A percentile compares a stretch with the other conserved stretches of the same genome.
Evolutionary conservation across 2,113 vertebrate species (phyloP).

Genomic region (Upupa epops): DNA sequence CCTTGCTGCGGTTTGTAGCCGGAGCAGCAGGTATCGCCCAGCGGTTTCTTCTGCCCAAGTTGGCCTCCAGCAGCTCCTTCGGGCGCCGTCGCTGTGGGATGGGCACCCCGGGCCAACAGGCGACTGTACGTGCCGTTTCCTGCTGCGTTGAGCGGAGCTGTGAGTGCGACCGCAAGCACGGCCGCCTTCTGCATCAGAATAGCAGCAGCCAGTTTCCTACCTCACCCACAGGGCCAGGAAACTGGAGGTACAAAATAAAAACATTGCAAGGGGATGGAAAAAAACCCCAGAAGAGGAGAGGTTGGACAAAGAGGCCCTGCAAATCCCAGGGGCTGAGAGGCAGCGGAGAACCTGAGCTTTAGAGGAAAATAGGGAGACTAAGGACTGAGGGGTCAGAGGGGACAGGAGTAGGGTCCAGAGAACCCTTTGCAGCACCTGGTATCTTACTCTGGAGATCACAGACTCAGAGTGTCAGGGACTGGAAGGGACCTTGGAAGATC

Average conservation of each 20-base stretch:
- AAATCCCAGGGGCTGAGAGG: slow-evolving; percentile 1
- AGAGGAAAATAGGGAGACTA: too few species aligned
- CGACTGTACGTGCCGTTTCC: slow-evolving; percentile 32
- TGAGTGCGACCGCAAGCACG: slow-evolving; percentile 30
- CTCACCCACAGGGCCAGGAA: slow-evolving; percentile 70
- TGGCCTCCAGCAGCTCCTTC: background rate
- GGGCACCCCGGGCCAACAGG: background rate
- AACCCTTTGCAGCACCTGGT: too few species aligned
- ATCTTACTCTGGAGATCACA: too few species aligned
- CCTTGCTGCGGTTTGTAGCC: too few species aligned
- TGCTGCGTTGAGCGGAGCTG: slow-evolving; percentile 37
- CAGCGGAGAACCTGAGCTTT: background rate
- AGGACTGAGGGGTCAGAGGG: background rate
- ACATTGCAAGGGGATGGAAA: background rate
- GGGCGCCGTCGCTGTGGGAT: background rate
- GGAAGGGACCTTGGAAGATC: too few species aligned
- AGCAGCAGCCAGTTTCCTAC: slow-evolving; percentile 65
- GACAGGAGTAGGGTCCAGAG: too few species aligned
- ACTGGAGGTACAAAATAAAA: slow-evolving; percentile 55
- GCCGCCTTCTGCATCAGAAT: slow-evolving; percentile 66
- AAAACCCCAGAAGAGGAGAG: background rate
- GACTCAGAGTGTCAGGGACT: too few species aligned
- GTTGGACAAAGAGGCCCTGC: background rate
- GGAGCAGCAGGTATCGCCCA: too few species aligned
- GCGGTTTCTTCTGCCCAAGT: background rate